Percentiles rank a stretch among this genome's conserved stretches.
phyloP scores from a whole-genome alignment of 64 coral and sea anemone genomes.

The Pachyseris speciosa region DNA sequence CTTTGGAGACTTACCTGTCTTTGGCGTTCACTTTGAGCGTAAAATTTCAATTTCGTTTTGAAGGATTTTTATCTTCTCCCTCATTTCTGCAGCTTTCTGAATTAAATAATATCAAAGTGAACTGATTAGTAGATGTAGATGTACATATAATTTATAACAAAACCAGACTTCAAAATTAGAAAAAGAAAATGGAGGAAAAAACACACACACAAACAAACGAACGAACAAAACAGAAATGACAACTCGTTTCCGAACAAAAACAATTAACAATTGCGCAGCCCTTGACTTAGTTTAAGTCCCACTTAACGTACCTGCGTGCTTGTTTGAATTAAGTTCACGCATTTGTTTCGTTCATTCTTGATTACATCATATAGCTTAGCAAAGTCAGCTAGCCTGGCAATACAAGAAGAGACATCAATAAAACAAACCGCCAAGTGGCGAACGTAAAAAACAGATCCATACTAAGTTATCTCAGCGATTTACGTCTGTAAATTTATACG shows the following conservation, averaged over 20 bases:
- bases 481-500: too few species aligned
- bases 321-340: slow-evolving; percentile 98
- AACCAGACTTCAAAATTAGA: too few species aligned
- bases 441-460: too few species aligned
- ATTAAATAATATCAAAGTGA: not conserved
- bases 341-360: slow-evolving; percentile 99
- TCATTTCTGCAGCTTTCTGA: slow-evolving; percentile 99
- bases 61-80: slow-evolving; percentile 97
- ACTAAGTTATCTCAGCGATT: too few species aligned
- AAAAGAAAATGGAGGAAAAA: too few species aligned
- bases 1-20: slow-evolving; percentile 76
- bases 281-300: too few species aligned
- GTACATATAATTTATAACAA: too few species aligned
- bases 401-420: not conserved
- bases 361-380: slow-evolving; percentile 99
- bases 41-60: slow-evolving; percentile 99
- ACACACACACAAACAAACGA: too few species aligned
- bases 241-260: too few species aligned
- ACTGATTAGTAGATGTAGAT: too few species aligned
- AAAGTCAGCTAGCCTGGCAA: slow-evolving; percentile 91
- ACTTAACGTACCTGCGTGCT: slow-evolving; percentile 92
- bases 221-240: too few species aligned
- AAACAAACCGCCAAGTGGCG: not conserved
- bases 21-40: slow-evolving; percentile 99
- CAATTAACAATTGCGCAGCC: too few species aligned